Percentiles rank a stretch among this genome's conserved stretches.
phyloP scores from a whole-genome alignment of 1,140 invertebrate genomes.

The Aphelenchoides avenae region DNA sequence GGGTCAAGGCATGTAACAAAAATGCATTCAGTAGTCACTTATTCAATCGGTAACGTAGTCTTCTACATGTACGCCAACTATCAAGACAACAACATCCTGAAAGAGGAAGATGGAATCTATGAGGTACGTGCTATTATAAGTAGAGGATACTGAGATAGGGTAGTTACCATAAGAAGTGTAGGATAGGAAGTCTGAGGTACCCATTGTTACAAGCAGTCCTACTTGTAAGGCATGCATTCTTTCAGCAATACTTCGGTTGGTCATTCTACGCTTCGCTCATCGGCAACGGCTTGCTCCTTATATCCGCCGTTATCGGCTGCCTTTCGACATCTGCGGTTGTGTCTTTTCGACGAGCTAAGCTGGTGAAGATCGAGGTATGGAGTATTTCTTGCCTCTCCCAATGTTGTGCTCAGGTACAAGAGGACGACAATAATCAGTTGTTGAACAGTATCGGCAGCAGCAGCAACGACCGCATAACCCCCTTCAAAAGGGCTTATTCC shows the following conservation, averaged over 20 bases:
- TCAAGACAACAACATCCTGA: slow-evolving; percentile 57
- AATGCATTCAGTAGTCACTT: slow-evolving; percentile 43
- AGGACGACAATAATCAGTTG: slow-evolving; percentile 15
- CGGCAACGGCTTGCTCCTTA: slow-evolving; percentile 40
- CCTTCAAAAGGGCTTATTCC: slow-evolving; percentile 47
- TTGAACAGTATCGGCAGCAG: slow-evolving; percentile 3
- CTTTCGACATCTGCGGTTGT: slow-evolving; percentile 44
- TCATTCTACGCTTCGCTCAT: slow-evolving; percentile 55
- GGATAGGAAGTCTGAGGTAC: background rate
- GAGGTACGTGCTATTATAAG: slow-evolving; percentile 26
- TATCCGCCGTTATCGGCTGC: slow-evolving; percentile 51
- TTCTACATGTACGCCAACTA: slow-evolving; percentile 54
- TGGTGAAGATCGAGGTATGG: slow-evolving; percentile 53
- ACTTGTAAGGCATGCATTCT: background rate
- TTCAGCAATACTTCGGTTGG: slow-evolving; percentile 58
- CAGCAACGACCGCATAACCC: slow-evolving; percentile 5
- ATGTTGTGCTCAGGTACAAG: slow-evolving; percentile 16
- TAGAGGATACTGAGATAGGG: background rate
- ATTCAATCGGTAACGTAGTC: slow-evolving; percentile 36
- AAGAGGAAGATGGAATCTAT: slow-evolving; percentile 56
- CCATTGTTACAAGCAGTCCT: slow-evolving; percentile 61
- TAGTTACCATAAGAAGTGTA: background rate
- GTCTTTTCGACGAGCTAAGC: slow-evolving; percentile 33
- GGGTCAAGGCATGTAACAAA: background rate
- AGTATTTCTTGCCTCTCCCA: background rate